A percentile compares a stretch with the other conserved stretches of the same genome.
phyloP scores from a whole-genome alignment of 2,113 vertebrate genomes.

The Phrynocephalus versicolor region DNA sequence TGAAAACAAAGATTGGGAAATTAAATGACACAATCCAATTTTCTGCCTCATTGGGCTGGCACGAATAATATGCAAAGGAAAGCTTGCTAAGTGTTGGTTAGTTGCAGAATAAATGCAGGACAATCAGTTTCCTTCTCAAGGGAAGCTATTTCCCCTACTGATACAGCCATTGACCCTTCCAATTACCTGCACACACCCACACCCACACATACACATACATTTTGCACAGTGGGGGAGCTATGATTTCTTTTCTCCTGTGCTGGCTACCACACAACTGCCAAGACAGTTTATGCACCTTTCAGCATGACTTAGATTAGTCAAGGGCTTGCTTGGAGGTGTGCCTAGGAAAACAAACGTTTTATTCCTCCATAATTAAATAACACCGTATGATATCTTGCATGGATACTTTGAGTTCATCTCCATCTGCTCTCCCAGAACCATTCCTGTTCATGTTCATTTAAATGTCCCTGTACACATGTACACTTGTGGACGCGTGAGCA shows the following conservation, averaged over 20 bases:
- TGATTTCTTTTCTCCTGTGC: conserved; percentile 54
- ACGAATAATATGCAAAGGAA: conserved; percentile 83
- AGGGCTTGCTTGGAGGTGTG: conserved; percentile 57
- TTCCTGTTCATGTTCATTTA: conserved; percentile 24
- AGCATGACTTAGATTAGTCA: conserved; percentile 73
- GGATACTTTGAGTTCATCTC: conserved; percentile 46
- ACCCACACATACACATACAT: conserved; percentile 49
- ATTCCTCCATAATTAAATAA: conserved; percentile 71
- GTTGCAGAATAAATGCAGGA: conserved; percentile 75
- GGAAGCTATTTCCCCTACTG: conserved; percentile 80
- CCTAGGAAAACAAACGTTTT: conserved; percentile 55
- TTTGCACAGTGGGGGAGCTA: conserved; percentile 58
- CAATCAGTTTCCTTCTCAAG: conserved; percentile 79
- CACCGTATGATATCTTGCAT: conserved; percentile 63
- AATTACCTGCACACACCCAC: conserved; percentile 69
- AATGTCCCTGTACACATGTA: too few relatives aligned
- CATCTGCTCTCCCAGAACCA: conserved; percentile 57
- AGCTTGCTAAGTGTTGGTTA: conserved; percentile 79
- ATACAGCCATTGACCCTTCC: conserved; percentile 80
- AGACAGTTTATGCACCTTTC: conserved; percentile 75
- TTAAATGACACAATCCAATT: conserved; percentile 97
- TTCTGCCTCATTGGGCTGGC: conserved; percentile 90
- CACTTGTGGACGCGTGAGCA: background rate
- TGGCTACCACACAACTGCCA: conserved; percentile 58
- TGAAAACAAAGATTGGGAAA: conserved; percentile 94